phyloP scores from a whole-genome alignment of 1,140 invertebrate species.

The Trachymyrmex septentrionalis region DNA sequence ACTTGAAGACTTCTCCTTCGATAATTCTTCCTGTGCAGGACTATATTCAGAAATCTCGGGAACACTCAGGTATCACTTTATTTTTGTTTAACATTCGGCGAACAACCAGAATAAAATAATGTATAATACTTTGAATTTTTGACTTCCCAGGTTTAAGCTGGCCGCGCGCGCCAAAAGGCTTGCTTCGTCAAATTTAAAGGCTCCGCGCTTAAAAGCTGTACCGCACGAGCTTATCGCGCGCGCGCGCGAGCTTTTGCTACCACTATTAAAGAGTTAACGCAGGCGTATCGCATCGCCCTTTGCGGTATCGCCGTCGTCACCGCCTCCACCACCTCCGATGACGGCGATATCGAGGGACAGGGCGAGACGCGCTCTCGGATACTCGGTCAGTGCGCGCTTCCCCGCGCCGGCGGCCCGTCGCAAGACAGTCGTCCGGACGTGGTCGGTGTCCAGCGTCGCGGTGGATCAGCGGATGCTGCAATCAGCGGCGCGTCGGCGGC shows the following conservation, averaged over 20 bases:
- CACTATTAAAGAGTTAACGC: conserved; percentile 4
- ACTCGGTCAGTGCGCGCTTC: conserved; percentile 43
- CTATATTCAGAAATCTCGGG: too few species aligned
- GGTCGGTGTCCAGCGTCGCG: neutral
- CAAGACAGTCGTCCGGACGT: conserved; percentile 21
- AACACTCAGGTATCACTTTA: too few species aligned
- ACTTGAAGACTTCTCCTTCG: too few species aligned
- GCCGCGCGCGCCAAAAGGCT: neutral
- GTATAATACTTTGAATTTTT: too few species aligned
- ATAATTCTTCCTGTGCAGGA: too few species aligned
- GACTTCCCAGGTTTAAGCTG: too few species aligned
- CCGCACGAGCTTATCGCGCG: neutral
- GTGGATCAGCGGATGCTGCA: conserved; percentile 30
- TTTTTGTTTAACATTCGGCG: too few species aligned
- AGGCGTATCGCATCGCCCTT: conserved; percentile 30
- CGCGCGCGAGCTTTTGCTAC: neutral
- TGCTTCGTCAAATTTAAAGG: neutral
- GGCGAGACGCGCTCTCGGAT: conserved; percentile 13
- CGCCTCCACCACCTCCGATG: neutral
- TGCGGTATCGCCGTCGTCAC: neutral
- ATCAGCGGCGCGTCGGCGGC: neutral
- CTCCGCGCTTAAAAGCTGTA: neutral
- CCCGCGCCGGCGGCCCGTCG: conserved; percentile 14
- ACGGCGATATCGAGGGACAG: neutral
- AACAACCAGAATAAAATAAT: too few species aligned